Conservation (phyloP, 2,888 invertebrate species). For the Caenorhabditis imperialis region DNA sequence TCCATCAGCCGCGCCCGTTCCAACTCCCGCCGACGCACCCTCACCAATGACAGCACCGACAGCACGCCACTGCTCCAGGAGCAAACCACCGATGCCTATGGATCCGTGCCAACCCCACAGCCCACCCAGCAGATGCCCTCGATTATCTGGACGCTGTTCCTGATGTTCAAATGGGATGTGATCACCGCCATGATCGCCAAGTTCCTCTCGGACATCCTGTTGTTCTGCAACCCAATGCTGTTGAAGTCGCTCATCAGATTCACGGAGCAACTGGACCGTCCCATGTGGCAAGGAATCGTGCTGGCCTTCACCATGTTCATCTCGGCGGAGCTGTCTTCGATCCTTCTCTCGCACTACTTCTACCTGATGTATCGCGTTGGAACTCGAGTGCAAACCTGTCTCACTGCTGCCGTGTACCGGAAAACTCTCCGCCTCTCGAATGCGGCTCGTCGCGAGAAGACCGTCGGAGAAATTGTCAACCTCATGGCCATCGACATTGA, state of each 20-base stretch:
- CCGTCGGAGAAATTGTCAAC: constrained; percentile 81
- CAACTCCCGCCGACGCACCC: constrained; percentile 24
- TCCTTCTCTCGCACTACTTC: constrained; percentile 76
- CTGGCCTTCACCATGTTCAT: constrained; percentile 73
- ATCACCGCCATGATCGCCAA: constrained; percentile 73
- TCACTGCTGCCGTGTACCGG: constrained; percentile 76
- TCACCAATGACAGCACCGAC: constrained; percentile 47
- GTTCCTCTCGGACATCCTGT: constrained; percentile 70
- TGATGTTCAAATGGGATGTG: constrained; percentile 73
- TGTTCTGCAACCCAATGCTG: constrained; percentile 73
- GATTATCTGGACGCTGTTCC: constrained; percentile 65
- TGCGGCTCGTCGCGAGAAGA: constrained; percentile 79
- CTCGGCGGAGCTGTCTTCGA: constrained; percentile 72
- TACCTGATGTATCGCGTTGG: constrained; percentile 77
- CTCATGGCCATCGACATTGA: constrained; percentile 81
- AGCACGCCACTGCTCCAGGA: constrained; percentile 61
- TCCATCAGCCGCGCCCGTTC: too few relatives aligned
- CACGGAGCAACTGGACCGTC: constrained; percentile 69
- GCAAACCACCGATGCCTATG: constrained; percentile 58
- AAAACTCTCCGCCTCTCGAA: constrained; percentile 80
- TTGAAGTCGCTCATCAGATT: constrained; percentile 73
- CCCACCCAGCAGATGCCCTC: constrained; percentile 42
- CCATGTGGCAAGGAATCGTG: constrained; percentile 76
- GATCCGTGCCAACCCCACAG: constrained; percentile 40
- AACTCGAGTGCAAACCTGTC: constrained; percentile 74